These are phyloP conservation scores for Trichonephila inaurata DNA, from an alignment of 1,140 invertebrate genomes.

Conservation along the genomic window DNA sequence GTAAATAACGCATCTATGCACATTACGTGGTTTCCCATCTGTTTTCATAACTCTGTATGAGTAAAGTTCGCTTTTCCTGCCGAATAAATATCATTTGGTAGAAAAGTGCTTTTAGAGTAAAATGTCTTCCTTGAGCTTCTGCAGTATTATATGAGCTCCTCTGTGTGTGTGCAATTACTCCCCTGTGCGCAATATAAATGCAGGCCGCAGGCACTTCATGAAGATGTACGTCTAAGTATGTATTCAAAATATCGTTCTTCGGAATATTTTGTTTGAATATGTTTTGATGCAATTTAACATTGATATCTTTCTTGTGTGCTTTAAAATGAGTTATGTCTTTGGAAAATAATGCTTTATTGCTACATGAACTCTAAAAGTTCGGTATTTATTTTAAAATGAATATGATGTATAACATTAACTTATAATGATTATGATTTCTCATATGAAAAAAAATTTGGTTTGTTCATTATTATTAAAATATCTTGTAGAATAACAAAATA, in stretches of 20 bases:
- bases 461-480: too few species aligned
- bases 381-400: too few species aligned
- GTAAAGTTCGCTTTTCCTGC: constrained; percentile 5
- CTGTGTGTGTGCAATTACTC: constrained; percentile 21
- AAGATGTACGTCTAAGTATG: constrained; percentile 34
- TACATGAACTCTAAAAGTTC: too few species aligned
- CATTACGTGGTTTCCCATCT: constrained; percentile 24
- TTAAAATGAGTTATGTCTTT: background rate
- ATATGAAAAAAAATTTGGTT: too few species aligned
- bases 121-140: background rate
- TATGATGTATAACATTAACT: too few species aligned
- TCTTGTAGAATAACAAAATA: too few species aligned
- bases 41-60: constrained; percentile 26
- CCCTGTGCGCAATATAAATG: constrained; percentile 39
- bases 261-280: constrained; percentile 12
- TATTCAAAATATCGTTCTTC: constrained; percentile 21
- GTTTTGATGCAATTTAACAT: constrained; percentile 2
- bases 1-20: constrained; percentile 18
- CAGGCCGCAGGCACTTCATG: background rate
- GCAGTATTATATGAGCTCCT: background rate
- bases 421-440: too few species aligned
- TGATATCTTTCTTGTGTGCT: background rate
- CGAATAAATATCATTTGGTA: constrained; percentile 48
- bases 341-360: too few species aligned
- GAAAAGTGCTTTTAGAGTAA: constrained; percentile 38